phyloP scores from a whole-genome alignment of 2,797 vertebrate species.

The Poecilia picta region DNA sequence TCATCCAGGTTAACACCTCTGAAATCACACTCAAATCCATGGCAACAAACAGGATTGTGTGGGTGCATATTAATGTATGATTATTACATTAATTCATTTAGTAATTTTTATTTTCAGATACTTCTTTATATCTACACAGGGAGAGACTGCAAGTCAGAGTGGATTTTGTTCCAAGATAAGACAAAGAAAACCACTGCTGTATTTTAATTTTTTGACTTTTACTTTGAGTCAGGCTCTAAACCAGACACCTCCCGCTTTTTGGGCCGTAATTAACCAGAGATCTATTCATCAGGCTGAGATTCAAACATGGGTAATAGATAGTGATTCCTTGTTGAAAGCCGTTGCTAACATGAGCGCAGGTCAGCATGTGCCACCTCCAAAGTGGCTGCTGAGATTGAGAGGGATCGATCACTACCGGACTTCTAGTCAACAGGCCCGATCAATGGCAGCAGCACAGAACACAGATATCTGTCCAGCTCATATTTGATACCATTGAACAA shows the following conservation, averaged over 20 bases:
- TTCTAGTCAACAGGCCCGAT: conserved; percentile 14
- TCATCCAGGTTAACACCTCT: background rate
- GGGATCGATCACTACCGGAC: conserved; percentile 42
- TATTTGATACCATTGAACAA: conserved; percentile 1
- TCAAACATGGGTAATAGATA: conserved; percentile 68
- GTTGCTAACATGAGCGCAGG: conserved; percentile 40
- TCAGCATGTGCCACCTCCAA: conserved; percentile 40
- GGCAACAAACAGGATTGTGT: background rate
- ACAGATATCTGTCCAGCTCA: conserved; percentile 2
- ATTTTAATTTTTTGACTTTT: conserved; percentile 37
- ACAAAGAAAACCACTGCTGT: background rate
- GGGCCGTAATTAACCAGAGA: conserved; percentile 72
- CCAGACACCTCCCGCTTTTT: conserved; percentile 50
- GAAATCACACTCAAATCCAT: background rate
- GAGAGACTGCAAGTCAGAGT: background rate
- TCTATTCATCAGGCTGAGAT: conserved; percentile 65
- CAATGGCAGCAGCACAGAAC: conserved; percentile 6
- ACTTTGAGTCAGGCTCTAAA: conserved; percentile 55
- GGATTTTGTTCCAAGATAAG: background rate
- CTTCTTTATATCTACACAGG: background rate
- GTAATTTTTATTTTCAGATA: background rate
- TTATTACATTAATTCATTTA: background rate
- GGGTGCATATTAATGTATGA: background rate
- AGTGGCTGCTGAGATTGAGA: conserved; percentile 42
- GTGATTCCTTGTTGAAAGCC: conserved; percentile 29